Percentiles rank a stretch among this genome's conserved stretches.
These are phyloP conservation scores for Fregata magnificens DNA, from an alignment of 2,113 vertebrate species.

Conservation along the genomic window DNA sequence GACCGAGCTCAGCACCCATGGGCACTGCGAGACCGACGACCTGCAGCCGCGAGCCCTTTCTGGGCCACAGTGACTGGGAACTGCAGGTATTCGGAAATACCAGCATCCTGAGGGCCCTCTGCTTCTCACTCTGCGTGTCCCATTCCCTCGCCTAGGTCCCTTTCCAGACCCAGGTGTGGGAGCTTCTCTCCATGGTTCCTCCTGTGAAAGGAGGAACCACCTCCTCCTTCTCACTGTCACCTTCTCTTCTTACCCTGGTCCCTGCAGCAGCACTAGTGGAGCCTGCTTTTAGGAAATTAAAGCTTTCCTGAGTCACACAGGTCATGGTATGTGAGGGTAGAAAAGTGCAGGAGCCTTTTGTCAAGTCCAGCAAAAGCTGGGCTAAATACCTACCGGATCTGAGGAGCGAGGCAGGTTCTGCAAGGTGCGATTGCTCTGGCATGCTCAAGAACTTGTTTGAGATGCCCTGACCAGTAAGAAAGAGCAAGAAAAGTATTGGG, in stretches of 20 bases:
- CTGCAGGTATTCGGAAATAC: not conserved
- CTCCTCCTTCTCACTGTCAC: not conserved
- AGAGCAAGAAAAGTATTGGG: not conserved
- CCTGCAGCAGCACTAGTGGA: not conserved
- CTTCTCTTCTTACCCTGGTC: not conserved
- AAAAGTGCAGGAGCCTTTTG: not conserved
- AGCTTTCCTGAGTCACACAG: not conserved
- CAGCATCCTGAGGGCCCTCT: not conserved
- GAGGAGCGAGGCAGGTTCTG: not conserved
- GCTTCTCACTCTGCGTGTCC: not conserved
- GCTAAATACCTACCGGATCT: not conserved
- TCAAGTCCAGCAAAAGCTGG: not conserved
- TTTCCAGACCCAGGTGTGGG: not conserved
- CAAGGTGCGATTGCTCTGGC: not conserved
- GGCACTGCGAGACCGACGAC: not conserved
- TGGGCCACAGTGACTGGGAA: not conserved
- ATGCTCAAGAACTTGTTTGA: not conserved
- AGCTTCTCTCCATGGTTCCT: not conserved
- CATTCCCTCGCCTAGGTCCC: not conserved
- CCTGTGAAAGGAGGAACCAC: not conserved
- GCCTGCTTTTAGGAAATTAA: not conserved
- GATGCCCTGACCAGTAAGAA: not conserved
- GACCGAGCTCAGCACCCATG: fast-evolving
- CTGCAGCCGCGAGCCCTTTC: not conserved
- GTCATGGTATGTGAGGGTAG: not conserved